Percentiles rank a stretch among this genome's conserved stretches.
Conservation (phyloP, 2,888 invertebrate species). For the Pycnomerus fuliginosus region DNA sequence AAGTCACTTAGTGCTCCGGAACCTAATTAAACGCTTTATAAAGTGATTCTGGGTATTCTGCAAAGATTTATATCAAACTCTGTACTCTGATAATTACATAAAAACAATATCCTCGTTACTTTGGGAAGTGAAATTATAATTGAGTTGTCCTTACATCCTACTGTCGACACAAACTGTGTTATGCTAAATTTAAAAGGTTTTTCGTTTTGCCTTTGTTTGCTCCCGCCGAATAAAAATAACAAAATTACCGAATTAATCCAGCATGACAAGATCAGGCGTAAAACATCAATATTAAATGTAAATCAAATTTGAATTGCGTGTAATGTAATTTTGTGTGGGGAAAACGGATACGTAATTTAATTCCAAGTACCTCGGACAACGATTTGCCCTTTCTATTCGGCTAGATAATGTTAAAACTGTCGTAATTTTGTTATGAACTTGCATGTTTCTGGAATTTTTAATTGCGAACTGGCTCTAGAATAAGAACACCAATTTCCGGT, state of each 20-base stretch:
- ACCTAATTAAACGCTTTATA: slow-evolving; percentile 34
- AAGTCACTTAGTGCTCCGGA: slow-evolving; percentile 34
- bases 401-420: too few species aligned
- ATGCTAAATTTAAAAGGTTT: slow-evolving; percentile 8
- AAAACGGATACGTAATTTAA: too few species aligned
- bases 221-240: slow-evolving; percentile 16
- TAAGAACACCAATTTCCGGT: slow-evolving; percentile 47
- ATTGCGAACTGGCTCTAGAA: slow-evolving; percentile 22
- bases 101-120: slow-evolving; percentile 37
- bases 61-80: slow-evolving; percentile 31
- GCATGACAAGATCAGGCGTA: slow-evolving; percentile 18
- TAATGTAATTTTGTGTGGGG: slow-evolving; percentile 16
- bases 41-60: slow-evolving; percentile 32
- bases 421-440: too few species aligned
- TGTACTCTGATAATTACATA: slow-evolving; percentile 35
- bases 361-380: too few species aligned
- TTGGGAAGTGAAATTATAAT: slow-evolving; percentile 22
- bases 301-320: slow-evolving; percentile 22
- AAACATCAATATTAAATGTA: slow-evolving; percentile 23
- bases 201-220: slow-evolving; percentile 4
- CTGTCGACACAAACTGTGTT: slow-evolving; percentile 15
- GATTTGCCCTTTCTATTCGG: too few species aligned
- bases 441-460: too few species aligned
- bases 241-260: slow-evolving; percentile 16
- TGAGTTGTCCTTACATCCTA: slow-evolving; percentile 15